These are phyloP conservation scores for Platichthys stellatus DNA, from an alignment of 2,113 vertebrate genomes.

Conservation along the genomic window DNA sequence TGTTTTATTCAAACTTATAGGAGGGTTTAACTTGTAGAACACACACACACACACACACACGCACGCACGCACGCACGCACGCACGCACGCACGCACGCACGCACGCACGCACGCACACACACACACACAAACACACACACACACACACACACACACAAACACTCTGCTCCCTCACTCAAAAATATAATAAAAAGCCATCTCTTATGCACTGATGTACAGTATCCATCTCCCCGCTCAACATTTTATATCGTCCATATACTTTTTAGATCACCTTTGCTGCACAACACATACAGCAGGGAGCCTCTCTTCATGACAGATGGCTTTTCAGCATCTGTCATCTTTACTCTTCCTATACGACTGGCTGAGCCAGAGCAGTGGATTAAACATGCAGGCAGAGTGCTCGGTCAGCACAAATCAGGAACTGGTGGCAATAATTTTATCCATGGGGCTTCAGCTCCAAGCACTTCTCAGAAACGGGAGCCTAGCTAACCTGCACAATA, in stretches of 20 bases:
- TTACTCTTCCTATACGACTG: conserved; percentile 54
- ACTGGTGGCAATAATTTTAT: conserved; percentile 50
- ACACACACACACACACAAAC: background rate
- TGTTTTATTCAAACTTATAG: background rate
- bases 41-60: too few species aligned
- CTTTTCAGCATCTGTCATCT: conserved; percentile 53
- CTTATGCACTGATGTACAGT: background rate
- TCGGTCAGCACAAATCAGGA: conserved; percentile 50
- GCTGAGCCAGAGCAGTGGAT: conserved; percentile 30
- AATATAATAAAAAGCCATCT: background rate
- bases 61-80: too few species aligned
- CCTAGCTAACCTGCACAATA: conserved; percentile 26
- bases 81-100: background rate
- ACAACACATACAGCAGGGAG: conserved; percentile 49
- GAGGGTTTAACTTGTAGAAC: too few species aligned
- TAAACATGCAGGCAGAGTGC: conserved; percentile 47
- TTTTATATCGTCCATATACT: background rate
- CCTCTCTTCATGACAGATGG: conserved; percentile 54
- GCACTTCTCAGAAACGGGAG: conserved; percentile 13
- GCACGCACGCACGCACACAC: too few species aligned
- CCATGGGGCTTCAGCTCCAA: conserved; percentile 15
- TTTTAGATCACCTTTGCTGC: conserved; percentile 27
- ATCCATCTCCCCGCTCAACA: background rate
- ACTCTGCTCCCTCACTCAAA: background rate
- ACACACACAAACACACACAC: background rate